Evolutionary conservation across 2,888 invertebrate genomes (phyloP).

Genomic region (Conchocele bisecta): DNA sequence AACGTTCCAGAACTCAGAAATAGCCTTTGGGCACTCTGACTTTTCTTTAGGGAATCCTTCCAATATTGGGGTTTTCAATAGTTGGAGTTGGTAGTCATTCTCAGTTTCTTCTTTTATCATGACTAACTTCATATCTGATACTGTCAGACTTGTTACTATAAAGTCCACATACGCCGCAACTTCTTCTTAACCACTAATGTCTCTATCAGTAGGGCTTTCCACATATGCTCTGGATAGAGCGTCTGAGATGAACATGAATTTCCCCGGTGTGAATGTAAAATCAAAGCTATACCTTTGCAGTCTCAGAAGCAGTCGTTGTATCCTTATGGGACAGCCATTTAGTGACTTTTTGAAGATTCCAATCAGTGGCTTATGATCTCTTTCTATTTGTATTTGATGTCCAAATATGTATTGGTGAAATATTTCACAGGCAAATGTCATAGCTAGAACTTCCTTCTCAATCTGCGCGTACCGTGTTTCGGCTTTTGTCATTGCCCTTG

Average conservation of each 20-base stretch:
- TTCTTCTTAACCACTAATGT: not conserved
- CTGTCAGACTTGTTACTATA: conserved; percentile 1
- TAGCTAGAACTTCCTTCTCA: conserved; percentile 15
- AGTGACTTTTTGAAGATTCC: conserved; percentile 20
- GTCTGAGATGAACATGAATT: not conserved
- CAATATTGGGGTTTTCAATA: not conserved
- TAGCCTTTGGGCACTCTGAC: not conserved
- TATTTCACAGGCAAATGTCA: conserved; percentile 30
- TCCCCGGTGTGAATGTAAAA: not conserved
- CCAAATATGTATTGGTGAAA: conserved; percentile 31
- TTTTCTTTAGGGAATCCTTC: conserved; percentile 8
- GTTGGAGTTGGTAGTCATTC: not conserved
- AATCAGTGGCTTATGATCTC: conserved; percentile 28
- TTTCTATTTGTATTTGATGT: conserved; percentile 14
- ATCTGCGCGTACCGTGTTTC: conserved; percentile 22
- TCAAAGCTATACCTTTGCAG: not conserved
- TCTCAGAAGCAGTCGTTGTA: too few species aligned
- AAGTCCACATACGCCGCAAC: conserved; percentile 15
- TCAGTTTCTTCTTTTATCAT: not conserved
- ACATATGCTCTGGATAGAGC: conserved; percentile 1
- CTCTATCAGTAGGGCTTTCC: not conserved
- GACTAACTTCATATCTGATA: not conserved
- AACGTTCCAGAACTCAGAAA: conserved; percentile 7
- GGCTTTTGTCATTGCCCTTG: not conserved
- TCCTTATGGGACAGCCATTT: too few species aligned